These are phyloP conservation scores for Enchytraeus crypticus DNA, from an alignment of 2,888 invertebrate species.

Conservation along the genomic window DNA sequence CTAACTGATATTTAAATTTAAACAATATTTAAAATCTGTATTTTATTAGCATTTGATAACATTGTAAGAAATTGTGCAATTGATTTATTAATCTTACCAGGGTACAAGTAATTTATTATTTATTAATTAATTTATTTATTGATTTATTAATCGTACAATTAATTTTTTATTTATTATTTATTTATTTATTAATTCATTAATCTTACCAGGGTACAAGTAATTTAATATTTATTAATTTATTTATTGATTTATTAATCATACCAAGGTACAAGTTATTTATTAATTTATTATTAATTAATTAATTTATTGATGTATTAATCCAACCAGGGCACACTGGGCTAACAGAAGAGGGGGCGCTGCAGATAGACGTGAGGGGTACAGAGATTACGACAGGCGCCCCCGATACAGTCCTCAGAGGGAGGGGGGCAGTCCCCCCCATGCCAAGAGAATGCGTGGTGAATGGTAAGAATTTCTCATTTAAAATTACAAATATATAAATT, in stretches of 20 bases:
- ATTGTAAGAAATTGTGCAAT: too few relatives aligned
- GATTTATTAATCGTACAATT: neutral
- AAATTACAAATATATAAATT: neutral
- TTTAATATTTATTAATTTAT: neutral
- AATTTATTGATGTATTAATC: neutral
- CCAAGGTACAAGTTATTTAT: neutral
- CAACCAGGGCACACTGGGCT: constrained; percentile 25
- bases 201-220: neutral
- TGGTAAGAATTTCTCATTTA: constrained; percentile 32
- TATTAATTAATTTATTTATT: neutral
- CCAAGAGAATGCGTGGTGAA: constrained; percentile 47
- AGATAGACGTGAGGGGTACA: constrained; percentile 37
- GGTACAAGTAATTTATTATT: neutral
- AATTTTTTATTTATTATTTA: neutral
- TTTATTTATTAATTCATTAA: neutral
- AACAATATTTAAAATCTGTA: too few relatives aligned
- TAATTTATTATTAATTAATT: too few relatives aligned
- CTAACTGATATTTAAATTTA: too few relatives aligned
- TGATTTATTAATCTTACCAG: neutral
- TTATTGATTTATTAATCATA: neutral
- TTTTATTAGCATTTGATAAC: too few relatives aligned
- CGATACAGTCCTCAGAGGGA: constrained; percentile 40
- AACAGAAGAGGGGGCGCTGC: constrained; percentile 21
- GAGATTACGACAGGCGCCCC: constrained; percentile 39
- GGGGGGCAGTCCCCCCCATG: constrained; percentile 43